A percentile compares a stretch with the other conserved stretches of the same genome.
These are phyloP conservation scores for Bombycilla garrulus DNA, from an alignment of 2,113 vertebrate species.

Conservation along the genomic window DNA sequence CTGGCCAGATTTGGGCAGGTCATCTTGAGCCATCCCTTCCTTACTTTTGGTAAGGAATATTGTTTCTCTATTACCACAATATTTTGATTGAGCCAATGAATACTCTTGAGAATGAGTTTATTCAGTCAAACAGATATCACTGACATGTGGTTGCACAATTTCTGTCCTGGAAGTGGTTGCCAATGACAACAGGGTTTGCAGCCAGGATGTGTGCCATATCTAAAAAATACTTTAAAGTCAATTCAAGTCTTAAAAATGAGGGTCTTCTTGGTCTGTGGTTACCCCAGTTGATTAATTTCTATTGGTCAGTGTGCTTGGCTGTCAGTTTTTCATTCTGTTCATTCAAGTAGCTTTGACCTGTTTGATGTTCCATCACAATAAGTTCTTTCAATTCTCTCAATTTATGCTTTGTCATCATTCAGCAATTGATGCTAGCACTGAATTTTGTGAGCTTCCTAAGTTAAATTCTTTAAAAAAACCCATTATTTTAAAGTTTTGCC, in stretches of 20 bases:
- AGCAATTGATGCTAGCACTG: background rate
- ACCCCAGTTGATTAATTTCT: background rate
- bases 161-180: background rate
- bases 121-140: background rate
- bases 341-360: background rate
- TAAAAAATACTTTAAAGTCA: background rate
- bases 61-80: background rate
- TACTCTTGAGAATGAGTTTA: background rate
- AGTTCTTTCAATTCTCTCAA: background rate
- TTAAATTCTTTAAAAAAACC: background rate
- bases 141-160: background rate
- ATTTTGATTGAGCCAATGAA: background rate
- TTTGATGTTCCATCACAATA: background rate
- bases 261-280: background rate
- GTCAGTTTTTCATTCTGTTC: background rate
- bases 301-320: background rate
- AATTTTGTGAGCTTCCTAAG: background rate
- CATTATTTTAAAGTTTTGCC: background rate
- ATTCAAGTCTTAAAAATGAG: background rate
- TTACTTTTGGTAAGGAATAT: background rate
- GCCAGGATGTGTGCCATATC: background rate
- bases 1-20: background rate
- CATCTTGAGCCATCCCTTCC: background rate
- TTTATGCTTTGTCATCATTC: background rate
- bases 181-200: background rate